Percentiles rank a stretch among this genome's conserved stretches.
Evolutionary conservation across 2,797 vertebrate species (phyloP).

Genomic region (Neopelma chrysocephalum): DNA sequence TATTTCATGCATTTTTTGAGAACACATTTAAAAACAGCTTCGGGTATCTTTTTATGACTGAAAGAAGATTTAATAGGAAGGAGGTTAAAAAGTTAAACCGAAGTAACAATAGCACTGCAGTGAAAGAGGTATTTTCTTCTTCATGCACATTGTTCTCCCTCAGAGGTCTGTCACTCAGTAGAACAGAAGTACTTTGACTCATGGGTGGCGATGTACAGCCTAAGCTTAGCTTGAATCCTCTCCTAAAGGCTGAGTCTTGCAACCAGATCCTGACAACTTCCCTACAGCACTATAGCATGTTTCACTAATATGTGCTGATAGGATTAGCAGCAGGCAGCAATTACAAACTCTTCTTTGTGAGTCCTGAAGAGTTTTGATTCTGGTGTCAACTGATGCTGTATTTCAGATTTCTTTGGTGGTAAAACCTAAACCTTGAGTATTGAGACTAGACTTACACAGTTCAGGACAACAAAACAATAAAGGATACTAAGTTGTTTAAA

Average conservation of each 20-base stretch:
- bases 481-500: neutral
- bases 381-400: conserved; percentile 50
- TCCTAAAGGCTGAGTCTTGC: conserved; percentile 68
- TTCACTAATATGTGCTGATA: conserved; percentile 60
- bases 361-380: conserved; percentile 60
- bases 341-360: conserved; percentile 73
- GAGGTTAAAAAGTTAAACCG: conserved; percentile 78
- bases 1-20: neutral
- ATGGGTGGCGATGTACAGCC: conserved; percentile 71
- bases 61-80: conserved; percentile 60
- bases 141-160: conserved; percentile 54
- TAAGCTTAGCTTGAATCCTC: conserved; percentile 71
- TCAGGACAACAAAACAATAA: neutral
- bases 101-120: conserved; percentile 62
- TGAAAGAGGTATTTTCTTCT: conserved; percentile 71
- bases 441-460: neutral
- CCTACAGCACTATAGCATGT: conserved; percentile 50
- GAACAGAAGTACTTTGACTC: conserved; percentile 74
- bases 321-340: conserved; percentile 75
- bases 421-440: neutral
- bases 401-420: conserved; percentile 34
- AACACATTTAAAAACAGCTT: conserved; percentile 27
- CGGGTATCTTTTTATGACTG: conserved; percentile 1
- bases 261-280: conserved; percentile 64
- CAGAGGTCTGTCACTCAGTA: conserved; percentile 73